Base-by-base conservation (phyloP, 2,113 vertebrate genomes). In the Phyllopteryx taeniolatus region DNA sequence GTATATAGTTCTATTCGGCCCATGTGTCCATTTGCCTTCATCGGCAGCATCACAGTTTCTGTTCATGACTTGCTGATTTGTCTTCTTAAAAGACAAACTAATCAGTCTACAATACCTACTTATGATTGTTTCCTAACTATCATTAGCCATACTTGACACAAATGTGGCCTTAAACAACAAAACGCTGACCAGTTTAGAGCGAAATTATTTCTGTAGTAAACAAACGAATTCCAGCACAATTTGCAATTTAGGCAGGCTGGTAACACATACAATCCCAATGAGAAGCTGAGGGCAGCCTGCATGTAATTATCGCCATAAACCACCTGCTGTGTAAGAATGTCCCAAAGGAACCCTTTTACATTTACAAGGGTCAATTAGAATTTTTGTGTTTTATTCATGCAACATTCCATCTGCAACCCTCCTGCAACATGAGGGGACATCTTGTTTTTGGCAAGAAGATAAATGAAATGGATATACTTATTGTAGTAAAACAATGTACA, bases 241-340 rank as follows among this genome's bases (percentile, higher is more conserved):
- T 74, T 72, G 46, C 63, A 11, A 27, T 46, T 68, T 19, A 35
- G 56, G 39, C 44, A 44, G 64, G 31, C 82, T 80, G 72, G 71
- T 53, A 64, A 67, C 54, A 27, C 67, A 49, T 44, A 27, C 56
- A 57, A 62, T 79, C 67, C 67, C 67, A 51, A 15, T 64, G 39
- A 63, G 35, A 72, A 67, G 56, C 78, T 57, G 39, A 69, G 63
- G 3, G 70, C 10, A 22, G 67, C 43, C 35, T 44, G 20, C 22
- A 31, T 57, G 70, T 78, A 78, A 78, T 74, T 3, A 77, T 71
- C 68, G 61, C 62, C 61, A 83, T 85, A 83, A 83, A 75, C 67
- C 76, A 73, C 43, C 71, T 68, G 46, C 60, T 73, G 71, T 42
- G 51, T 33, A 56, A 53, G 51, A 74, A 67, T 47, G 51, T 79